phyloP scores from a whole-genome alignment of 2,888 invertebrate genomes.

The Tholera decimalis region DNA sequence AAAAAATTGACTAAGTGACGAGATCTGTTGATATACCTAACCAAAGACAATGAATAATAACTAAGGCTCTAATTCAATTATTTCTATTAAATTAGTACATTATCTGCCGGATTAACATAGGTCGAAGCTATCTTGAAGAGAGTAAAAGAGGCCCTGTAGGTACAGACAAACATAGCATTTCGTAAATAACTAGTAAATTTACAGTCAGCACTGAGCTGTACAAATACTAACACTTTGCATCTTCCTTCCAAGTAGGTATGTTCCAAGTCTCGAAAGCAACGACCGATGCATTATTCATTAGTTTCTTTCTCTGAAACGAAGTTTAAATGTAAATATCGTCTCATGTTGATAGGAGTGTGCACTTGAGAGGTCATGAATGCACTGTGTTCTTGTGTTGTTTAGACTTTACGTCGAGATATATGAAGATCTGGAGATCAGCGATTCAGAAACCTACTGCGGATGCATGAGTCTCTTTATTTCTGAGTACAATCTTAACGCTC shows the following conservation, averaged over 20 bases:
- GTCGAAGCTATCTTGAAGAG: neutral
- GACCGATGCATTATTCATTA: constrained; percentile 52
- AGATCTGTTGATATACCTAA: neutral
- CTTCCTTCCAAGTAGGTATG: constrained; percentile 34
- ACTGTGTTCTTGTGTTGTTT: constrained; percentile 28
- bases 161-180: neutral
- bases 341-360: constrained; percentile 50
- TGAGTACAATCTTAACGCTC: too few relatives aligned
- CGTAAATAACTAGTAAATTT: neutral
- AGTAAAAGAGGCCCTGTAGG: neutral
- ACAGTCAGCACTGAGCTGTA: constrained; percentile 7
- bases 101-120: too few relatives aligned
- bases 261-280: constrained; percentile 41
- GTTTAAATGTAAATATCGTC: constrained; percentile 58
- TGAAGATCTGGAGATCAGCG: neutral
- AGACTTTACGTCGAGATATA: neutral
- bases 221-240: constrained; percentile 15
- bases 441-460: neutral
- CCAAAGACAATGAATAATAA: too few relatives aligned
- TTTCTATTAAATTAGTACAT: too few relatives aligned
- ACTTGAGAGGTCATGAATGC: constrained; percentile 46
- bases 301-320: constrained; percentile 53
- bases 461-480: too few relatives aligned
- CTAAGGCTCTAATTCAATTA: too few relatives aligned
- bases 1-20: neutral